Base-by-base conservation (phyloP, 2,888 invertebrate genomes). In the Rotaria magnacalcarata region DNA sequence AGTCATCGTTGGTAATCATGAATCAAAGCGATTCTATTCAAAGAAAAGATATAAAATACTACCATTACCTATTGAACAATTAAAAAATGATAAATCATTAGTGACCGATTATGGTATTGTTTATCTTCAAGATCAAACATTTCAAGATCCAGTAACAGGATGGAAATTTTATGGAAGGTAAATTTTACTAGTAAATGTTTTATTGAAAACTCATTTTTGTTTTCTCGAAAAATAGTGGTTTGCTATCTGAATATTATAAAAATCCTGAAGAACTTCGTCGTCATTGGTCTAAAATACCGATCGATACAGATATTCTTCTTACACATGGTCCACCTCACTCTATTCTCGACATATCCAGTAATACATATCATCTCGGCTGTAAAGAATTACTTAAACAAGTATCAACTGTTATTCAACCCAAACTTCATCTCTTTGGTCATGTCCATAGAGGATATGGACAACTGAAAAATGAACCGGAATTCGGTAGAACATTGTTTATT, bases 381-480 rank as follows among this genome's bases (percentile, higher is more conserved):
- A 94, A 94, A 0, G 95, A 96, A 89, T 91, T 95, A 27, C 91
- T 95, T 84, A 92, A 93, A 60, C 94, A 94, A 0, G 94, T 95
- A 5, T 95, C 95, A 89, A 92, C 93, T 88, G 91, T 95, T 52
- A 58, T 86, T 10, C 93, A 94, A 90, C 95, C 95, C 27, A 94
- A 94, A 90, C 95, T 94, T 90, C 95, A 96, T 90, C 93, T 96
- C 11, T 95, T 94, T 92, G 95, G 95, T 0, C 95, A 95, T 90
- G 94, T 96, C 86, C 95, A 96, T 91, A 95, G 95, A 93, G 95
- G 94, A 34, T 67, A 67, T 67, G 67, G 34, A 67, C 67, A 67
- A 34, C 0, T 67, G 2, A 34, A 34, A 67, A 34, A 67, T 41
- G 67, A 67, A 6, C 6, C 14, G 7, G 34, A 67, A 34, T 67